A percentile compares a stretch with the other conserved stretches of the same genome.
phyloP scores from a whole-genome alignment of 2,888 invertebrate species.

The Microchrysa polita region DNA sequence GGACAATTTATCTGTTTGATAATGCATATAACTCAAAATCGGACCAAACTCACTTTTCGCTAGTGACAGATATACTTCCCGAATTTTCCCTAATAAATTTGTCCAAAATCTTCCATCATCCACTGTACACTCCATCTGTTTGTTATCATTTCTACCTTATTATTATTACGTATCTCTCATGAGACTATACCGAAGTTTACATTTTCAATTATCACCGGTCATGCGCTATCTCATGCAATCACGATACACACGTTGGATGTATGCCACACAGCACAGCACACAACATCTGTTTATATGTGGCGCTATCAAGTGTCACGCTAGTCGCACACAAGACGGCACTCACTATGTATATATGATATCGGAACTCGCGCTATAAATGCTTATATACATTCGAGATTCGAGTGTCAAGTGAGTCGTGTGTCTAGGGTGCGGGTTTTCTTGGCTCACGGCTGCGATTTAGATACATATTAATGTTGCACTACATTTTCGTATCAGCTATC shows the following conservation, averaged over 20 bases:
- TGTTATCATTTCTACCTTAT: not conserved
- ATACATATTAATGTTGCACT: no score
- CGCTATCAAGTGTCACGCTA: constrained; percentile 26
- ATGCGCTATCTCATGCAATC: constrained; percentile 35
- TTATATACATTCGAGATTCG: no score
- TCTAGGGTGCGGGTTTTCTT: not conserved
- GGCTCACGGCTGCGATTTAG: no score
- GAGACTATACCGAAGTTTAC: not conserved
- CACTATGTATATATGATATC: no score
- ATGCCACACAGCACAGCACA: not conserved
- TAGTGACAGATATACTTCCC: no score
- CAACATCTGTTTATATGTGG: not conserved
- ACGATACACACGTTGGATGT: no score
- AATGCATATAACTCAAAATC: no score
- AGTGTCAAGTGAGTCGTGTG: constrained; percentile 31
- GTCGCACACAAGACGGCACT: no score
- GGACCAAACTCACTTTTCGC: no score
- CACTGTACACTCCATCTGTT: not conserved
- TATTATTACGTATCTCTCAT: not conserved
- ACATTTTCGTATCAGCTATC: no score
- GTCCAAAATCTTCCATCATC: not conserved
- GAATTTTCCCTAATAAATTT: not conserved
- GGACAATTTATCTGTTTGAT: no score
- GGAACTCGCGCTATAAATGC: no score
- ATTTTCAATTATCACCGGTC: constrained; percentile 21